Evolutionary conservation across 2,113 vertebrate genomes (phyloP).

Genomic region (Aviceda subcristata): DNA sequence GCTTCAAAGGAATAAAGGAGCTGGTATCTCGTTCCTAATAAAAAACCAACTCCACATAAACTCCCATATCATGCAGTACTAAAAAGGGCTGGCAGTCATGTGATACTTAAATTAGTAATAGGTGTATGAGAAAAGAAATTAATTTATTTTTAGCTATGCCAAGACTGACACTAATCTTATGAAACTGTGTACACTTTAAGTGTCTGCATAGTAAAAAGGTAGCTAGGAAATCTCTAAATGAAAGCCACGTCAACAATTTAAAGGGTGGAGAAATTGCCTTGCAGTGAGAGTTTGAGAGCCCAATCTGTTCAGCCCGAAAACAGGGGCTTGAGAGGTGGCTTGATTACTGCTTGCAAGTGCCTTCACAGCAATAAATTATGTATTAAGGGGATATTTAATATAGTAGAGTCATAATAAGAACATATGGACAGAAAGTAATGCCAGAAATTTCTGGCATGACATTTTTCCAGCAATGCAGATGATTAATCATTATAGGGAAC

Average conservation of each 20-base stretch:
- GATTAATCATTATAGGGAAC: constrained; percentile 18
- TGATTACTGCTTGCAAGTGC: not conserved
- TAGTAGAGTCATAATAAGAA: constrained; percentile 1
- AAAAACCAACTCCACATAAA: not conserved
- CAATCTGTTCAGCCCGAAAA: not conserved
- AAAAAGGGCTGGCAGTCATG: not conserved
- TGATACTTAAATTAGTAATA: not conserved
- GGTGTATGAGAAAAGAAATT: not conserved
- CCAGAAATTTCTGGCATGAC: constrained; percentile 7
- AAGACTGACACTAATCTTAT: not conserved
- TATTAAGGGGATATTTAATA: constrained; percentile 22
- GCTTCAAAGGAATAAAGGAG: not conserved
- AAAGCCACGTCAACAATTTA: not conserved
- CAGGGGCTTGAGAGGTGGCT: not conserved
- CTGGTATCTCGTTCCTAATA: not conserved
- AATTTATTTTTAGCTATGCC: not conserved
- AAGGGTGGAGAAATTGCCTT: not conserved
- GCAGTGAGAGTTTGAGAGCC: not conserved
- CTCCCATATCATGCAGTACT: not conserved
- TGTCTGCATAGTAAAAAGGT: not conserved
- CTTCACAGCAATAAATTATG: constrained; percentile 18
- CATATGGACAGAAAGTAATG: constrained; percentile 14
- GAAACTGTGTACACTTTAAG: not conserved
- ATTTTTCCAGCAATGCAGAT: not conserved
- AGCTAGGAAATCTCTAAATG: not conserved